These are phyloP conservation scores for Odontomyia ornata DNA, from an alignment of 2,888 invertebrate species.

Conservation along the genomic window DNA sequence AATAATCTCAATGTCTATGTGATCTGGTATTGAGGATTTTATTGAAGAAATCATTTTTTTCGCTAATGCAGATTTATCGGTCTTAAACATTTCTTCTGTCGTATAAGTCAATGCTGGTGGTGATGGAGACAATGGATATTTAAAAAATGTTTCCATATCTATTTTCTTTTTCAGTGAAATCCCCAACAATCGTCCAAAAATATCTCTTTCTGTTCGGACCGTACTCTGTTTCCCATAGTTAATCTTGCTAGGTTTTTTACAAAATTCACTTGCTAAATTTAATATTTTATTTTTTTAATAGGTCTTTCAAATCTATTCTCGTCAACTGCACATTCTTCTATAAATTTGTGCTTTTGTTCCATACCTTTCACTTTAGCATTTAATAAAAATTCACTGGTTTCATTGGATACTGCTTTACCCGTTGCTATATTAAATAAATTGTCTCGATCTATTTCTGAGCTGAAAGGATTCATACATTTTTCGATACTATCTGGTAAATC, in stretches of 20 bases:
- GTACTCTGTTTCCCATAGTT: neutral
- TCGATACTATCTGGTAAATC: neutral
- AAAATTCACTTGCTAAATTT: conserved; percentile 18
- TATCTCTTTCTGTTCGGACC: conserved; percentile 29
- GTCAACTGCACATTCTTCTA: conserved; percentile 34
- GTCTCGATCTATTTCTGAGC: neutral
- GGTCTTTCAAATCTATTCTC: conserved; percentile 11
- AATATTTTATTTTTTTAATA: conserved; percentile 32
- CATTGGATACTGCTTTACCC: conserved; percentile 17
- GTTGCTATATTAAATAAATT: neutral
- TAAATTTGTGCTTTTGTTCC: conserved; percentile 7
- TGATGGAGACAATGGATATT: conserved; percentile 41
- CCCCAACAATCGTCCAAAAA: conserved; percentile 38
- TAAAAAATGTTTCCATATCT: conserved; percentile 28
- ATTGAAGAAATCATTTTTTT: conserved; percentile 44
- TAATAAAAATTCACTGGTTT: conserved; percentile 39
- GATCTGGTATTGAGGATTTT: conserved; percentile 36
- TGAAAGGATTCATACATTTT: neutral
- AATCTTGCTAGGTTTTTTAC: neutral
- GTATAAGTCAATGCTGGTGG: conserved; percentile 42
- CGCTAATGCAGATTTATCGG: conserved; percentile 44
- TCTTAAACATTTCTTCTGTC: conserved; percentile 47
- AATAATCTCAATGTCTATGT: conserved; percentile 47
- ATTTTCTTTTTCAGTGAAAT: conserved; percentile 37
- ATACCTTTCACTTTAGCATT: conserved; percentile 6